These are phyloP conservation scores for Melangyna quadrimaculata DNA, from an alignment of 2,888 invertebrate species.

Conservation along the genomic window DNA sequence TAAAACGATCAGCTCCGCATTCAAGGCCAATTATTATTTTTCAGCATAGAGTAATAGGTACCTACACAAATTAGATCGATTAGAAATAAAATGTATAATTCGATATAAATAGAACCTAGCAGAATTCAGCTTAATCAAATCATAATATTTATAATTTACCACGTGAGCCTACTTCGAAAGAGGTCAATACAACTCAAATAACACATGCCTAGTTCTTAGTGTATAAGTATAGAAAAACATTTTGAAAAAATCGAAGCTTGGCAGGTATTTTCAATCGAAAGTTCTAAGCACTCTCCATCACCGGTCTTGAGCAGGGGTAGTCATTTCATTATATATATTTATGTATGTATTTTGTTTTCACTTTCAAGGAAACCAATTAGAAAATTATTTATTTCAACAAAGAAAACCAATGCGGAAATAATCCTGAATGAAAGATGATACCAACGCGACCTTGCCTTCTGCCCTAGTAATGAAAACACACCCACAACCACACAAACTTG, in stretches of 20 bases:
- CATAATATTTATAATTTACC: background rate
- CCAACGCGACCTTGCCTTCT: constrained; percentile 41
- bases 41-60: background rate
- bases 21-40: background rate
- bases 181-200: background rate
- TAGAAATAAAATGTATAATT: no score
- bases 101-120: background rate
- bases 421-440: constrained; percentile 50
- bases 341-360: no score
- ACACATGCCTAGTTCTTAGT: background rate
- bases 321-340: background rate
- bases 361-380: constrained; percentile 62
- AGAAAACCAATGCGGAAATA: constrained; percentile 26
- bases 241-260: background rate
- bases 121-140: background rate
- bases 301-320: background rate
- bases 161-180: background rate
- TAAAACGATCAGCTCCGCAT: background rate
- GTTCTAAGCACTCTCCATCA: background rate
- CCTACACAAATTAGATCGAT: background rate
- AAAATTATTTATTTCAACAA: background rate
- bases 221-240: no score
- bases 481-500: background rate
- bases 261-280: background rate
- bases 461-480: constrained; percentile 17